phyloP scores from a whole-genome alignment of 2,797 vertebrate genomes.

The Prionace glauca region DNA sequence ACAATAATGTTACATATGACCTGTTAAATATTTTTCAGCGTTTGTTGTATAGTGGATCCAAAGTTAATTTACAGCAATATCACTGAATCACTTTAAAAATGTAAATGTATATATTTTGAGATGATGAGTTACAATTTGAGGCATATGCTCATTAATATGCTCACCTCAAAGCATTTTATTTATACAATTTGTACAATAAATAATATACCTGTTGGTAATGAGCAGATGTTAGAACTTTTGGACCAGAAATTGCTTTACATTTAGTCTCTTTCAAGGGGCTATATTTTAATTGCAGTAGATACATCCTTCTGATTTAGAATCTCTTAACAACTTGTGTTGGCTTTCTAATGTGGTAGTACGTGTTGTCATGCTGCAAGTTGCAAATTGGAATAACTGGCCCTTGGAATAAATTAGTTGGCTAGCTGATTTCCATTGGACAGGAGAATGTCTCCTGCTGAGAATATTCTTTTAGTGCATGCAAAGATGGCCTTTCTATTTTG shows the following conservation, averaged over 20 bases:
- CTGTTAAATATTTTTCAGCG: background rate
- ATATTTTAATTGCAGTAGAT: background rate
- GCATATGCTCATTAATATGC: background rate
- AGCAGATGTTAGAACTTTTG: background rate
- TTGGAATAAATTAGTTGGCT: background rate
- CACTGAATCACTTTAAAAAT: background rate
- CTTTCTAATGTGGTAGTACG: background rate
- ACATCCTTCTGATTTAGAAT: background rate
- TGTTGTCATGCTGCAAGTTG: background rate
- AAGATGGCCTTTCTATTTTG: background rate
- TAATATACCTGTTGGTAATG: background rate
- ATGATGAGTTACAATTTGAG: background rate
- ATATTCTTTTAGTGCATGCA: background rate
- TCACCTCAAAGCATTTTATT: no score
- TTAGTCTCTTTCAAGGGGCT: background rate
- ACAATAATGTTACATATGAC: background rate
- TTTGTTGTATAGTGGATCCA: background rate
- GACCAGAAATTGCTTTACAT: background rate
- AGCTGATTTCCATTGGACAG: background rate
- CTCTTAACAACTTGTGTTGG: background rate
- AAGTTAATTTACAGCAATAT: background rate
- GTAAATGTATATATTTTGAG: background rate
- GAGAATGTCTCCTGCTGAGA: background rate
- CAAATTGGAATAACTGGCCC: background rate
- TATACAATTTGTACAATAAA: no score